Base-by-base conservation (phyloP, 1,140 invertebrate genomes). In the Pissodes strobi region DNA sequence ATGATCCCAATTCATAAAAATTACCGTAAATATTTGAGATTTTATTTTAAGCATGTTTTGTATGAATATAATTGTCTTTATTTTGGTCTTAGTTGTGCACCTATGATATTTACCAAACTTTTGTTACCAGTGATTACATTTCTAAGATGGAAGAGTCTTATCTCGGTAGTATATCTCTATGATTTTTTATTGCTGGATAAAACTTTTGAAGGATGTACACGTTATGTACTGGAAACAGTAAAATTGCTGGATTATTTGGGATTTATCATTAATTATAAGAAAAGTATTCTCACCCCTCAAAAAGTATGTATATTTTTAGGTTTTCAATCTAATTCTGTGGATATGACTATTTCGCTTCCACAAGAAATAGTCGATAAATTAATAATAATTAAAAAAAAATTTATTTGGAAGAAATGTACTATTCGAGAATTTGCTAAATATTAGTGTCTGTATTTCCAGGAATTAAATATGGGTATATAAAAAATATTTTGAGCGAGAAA, bases 151-250 rank as follows among this genome's bases (percentile, higher is more conserved):
- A 39, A 51, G 51, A 60, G 64, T 6, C 49, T 63, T 22, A 1
- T 63, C 22, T 68, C 68, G 6, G 71, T 76, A 6, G 61, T 69
- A 17, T 76, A 74, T 59, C n/a, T 75, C 25, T 71, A 75, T 58
- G 73, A 75, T 46, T 64, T 73, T 43, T 52, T 74, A 2, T 51
- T 74, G 9, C 49, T 75, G n/a, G 66, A 57, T 8, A 37, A 68
- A 27, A 46, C 59, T 1, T 53, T 3, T 38, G 8, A 59, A 23
- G 22, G 8, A 17, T 37, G 39, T 49, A 17, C 8, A 43, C 5
- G 34, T 13, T 30, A 59, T 49, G 30, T 23, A 12, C 13, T 2
- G 15, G 17, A 12, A 39, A 37, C 45, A 25, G n/a, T n/a, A n/a
- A 34, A 34, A 34, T 8, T 34, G 6, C 30, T 34, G 6, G 30